Evolutionary conservation across 2,888 invertebrate species (phyloP).

Genomic region (Archaeoteleia sp.): DNA sequence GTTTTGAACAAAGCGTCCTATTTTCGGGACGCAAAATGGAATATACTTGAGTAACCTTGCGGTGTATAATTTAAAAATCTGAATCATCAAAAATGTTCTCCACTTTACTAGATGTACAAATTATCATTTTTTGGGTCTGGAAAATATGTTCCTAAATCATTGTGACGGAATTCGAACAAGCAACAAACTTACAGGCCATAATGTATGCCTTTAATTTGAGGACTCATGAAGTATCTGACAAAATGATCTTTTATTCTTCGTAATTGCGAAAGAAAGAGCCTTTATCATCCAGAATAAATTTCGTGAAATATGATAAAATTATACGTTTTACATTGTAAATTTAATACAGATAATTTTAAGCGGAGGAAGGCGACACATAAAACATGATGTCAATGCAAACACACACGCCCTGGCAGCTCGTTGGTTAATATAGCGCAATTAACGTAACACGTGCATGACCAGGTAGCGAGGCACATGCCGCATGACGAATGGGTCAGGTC

Average conservation of each 20-base stretch:
- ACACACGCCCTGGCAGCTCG: slow-evolving; percentile 16
- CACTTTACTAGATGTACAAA: too few relatives aligned
- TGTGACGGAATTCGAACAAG: too few relatives aligned
- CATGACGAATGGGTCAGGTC: slow-evolving; percentile 63
- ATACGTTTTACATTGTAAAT: slow-evolving; percentile 13
- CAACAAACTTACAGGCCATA: too few relatives aligned
- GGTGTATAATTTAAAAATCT: too few relatives aligned
- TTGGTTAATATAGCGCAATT: slow-evolving; percentile 61
- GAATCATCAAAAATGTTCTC: too few relatives aligned
- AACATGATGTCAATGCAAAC: slow-evolving; percentile 25
- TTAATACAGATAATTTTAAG: slow-evolving; percentile 30
- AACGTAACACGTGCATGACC: slow-evolving; percentile 64
- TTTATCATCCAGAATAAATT: slow-evolving; percentile 1
- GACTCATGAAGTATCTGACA: background rate
- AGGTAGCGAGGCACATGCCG: slow-evolving; percentile 62
- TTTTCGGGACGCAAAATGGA: too few relatives aligned
- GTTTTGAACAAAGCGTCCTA: too few relatives aligned
- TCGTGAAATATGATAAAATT: slow-evolving; percentile 3
- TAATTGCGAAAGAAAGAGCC: background rate
- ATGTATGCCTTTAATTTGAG: too few relatives aligned
- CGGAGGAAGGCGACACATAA: slow-evolving; percentile 13
- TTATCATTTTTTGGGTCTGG: too few relatives aligned
- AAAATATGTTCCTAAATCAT: too few relatives aligned
- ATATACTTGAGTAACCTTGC: too few relatives aligned
- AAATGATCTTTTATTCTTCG: background rate